Evolutionary conservation across 2,797 vertebrate genomes (phyloP).

Genomic region (Muscicapa comitata): DNA sequence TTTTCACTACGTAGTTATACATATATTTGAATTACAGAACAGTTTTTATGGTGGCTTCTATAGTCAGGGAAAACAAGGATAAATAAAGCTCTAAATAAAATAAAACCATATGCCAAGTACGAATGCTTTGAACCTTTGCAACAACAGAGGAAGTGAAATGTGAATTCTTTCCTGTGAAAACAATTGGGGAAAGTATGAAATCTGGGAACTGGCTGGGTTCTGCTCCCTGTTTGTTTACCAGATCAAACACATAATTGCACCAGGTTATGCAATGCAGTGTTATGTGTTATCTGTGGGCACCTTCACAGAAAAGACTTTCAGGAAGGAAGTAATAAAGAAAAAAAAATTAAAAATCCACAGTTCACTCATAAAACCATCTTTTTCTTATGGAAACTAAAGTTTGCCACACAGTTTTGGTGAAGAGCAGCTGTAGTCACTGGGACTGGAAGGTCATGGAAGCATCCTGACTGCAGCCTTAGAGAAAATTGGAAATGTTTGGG

Average conservation of each 20-base stretch:
- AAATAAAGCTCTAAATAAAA: slow-evolving; percentile 31
- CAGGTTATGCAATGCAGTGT: not conserved
- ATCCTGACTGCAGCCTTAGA: not conserved
- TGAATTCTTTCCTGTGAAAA: slow-evolving; percentile 34
- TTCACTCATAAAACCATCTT: not conserved
- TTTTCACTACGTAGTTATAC: not conserved
- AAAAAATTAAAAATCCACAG: fast-evolving
- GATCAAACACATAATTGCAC: not conserved
- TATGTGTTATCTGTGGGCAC: fast-evolving
- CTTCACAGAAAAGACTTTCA: not conserved
- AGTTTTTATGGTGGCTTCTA: not conserved
- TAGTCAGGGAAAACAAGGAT: not conserved
- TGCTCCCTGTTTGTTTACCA: not conserved
- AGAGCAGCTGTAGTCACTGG: not conserved
- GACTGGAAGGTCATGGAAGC: not conserved
- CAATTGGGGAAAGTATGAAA: slow-evolving; percentile 16
- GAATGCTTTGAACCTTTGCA: slow-evolving; percentile 33
- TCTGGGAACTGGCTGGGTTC: not conserved
- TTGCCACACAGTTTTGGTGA: not conserved
- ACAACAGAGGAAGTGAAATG: slow-evolving; percentile 33
- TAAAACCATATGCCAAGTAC: slow-evolving; percentile 22
- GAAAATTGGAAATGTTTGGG: not conserved
- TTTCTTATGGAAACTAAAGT: not conserved
- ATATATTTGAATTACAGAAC: not conserved
- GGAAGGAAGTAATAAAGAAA: not conserved